These are phyloP conservation scores for Bradypodion pumilum DNA, from an alignment of 2,797 vertebrate species.

Conservation along the genomic window DNA sequence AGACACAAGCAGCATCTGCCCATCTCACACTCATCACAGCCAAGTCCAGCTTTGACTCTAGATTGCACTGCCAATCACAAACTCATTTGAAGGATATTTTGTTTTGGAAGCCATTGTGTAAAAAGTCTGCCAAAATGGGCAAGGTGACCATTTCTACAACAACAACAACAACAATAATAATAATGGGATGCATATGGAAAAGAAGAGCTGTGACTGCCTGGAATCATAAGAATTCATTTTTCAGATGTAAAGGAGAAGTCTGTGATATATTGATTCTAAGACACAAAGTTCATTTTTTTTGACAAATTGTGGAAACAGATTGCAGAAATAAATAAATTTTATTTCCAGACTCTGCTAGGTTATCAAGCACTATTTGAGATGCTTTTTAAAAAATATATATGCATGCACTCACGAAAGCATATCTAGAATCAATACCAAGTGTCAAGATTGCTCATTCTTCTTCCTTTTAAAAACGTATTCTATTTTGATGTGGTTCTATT, in stretches of 20 bases:
- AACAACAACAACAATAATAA: too few species aligned
- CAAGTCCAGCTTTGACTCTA: too few species aligned
- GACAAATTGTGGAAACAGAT: too few species aligned
- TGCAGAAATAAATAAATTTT: slow-evolving; percentile 27
- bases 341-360: background rate
- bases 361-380: background rate
- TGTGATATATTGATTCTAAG: too few species aligned
- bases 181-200: slow-evolving; percentile 40
- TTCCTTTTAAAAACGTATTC: background rate
- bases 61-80: too few species aligned
- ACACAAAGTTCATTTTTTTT: slow-evolving; percentile 17
- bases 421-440: background rate
- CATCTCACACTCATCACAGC: too few species aligned
- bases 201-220: slow-evolving; percentile 24
- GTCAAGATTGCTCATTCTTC: background rate
- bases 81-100: background rate
- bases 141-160: slow-evolving; percentile 32
- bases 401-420: background rate
- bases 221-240: slow-evolving; percentile 42
- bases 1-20: too few species aligned
- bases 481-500: background rate
- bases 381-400: background rate
- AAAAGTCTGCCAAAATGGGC: slow-evolving; percentile 42
- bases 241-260: too few species aligned
- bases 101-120: background rate